Evolutionary conservation across 2,888 invertebrate species (phyloP), one percentile per base, ranked within the genome.

Genomic region (Podotricha telesiphe): DNA sequence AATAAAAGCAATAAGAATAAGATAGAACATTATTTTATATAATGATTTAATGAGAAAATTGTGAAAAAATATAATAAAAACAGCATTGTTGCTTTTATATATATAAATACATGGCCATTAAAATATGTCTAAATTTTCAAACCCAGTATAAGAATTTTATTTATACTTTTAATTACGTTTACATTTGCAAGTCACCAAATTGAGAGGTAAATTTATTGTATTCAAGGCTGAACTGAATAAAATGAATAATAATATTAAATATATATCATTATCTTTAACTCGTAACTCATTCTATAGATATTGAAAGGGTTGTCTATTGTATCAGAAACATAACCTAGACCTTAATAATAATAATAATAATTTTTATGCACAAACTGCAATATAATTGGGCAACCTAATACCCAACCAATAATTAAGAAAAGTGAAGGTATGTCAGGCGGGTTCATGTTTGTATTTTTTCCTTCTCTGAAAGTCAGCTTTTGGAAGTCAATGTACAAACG

Each of bases 401-500:
- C 58, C 42, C n/a, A n/a, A 42, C 22, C n/a, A n/a, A 22, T 59
- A 59, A 22, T n/a, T 15, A 8, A 34, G 22, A 19, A 47, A 62
- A 17, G 62, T n/a, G 28, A 47, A 47, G 22, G 17, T 15, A 11
- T 1, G 15, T 8, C 4, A 13, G n/a, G 2, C 42, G 1, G 42
- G 13, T 13, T 34, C 13, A 28, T 42, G 15, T 53, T 13, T 62
- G 50, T 45, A n/a, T 47, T 37, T 48, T 37, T 66, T 28, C 42
- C 62, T 62, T 62, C 65, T 75, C 78, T 83, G 34, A 55, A n/a
- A 34, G 11, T 34, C 11, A 42, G 80, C 76, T 74, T 79, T 78
- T 76, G 74, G 80, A 85, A 88, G 89, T 85, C 89, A 86, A 86
- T 89, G 88, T 85, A 84, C 88, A 85, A 79, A 78, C 85, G 86